Conservation (phyloP, 2,888 invertebrate genomes). For the Cyclophora punctaria region DNA sequence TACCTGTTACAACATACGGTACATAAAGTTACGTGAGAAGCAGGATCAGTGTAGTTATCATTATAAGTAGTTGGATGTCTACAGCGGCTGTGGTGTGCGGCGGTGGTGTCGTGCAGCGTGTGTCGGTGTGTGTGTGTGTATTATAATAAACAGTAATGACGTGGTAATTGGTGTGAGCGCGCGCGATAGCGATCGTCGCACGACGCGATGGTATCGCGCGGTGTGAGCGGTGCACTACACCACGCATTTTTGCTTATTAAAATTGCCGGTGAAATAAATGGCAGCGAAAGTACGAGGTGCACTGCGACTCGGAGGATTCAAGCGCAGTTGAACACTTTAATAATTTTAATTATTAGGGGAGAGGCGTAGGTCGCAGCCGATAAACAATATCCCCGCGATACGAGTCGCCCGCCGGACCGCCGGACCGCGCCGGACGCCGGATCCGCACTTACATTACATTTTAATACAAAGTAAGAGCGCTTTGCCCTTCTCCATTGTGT, state of each 20-base stretch:
- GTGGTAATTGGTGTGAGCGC: conserved; percentile 3
- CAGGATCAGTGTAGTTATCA: no score
- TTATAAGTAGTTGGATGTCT: neutral
- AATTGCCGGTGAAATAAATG: neutral
- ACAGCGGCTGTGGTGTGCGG: neutral
- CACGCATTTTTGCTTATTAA: neutral
- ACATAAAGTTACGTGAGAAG: no score
- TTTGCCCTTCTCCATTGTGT: conserved; percentile 13
- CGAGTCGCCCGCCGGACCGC: neutral
- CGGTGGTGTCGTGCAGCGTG: no score
- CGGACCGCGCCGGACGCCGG: no score
- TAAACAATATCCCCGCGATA: neutral
- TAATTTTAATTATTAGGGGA: neutral
- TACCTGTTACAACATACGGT: no score
- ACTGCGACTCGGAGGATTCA: neutral
- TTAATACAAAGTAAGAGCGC: neutral
- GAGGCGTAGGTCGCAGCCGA: neutral
- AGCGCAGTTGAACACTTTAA: neutral
- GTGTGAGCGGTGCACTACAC: neutral
- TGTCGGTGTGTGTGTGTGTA: neutral
- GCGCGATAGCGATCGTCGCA: neutral
- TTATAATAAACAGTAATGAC: conserved; percentile 2
- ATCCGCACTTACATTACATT: neutral
- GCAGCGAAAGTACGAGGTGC: neutral
- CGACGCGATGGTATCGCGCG: neutral